A percentile compares a stretch with the other conserved stretches of the same genome.
Evolutionary conservation across 2,113 vertebrate genomes (phyloP).

Genomic region (Antechinus stuartii): DNA sequence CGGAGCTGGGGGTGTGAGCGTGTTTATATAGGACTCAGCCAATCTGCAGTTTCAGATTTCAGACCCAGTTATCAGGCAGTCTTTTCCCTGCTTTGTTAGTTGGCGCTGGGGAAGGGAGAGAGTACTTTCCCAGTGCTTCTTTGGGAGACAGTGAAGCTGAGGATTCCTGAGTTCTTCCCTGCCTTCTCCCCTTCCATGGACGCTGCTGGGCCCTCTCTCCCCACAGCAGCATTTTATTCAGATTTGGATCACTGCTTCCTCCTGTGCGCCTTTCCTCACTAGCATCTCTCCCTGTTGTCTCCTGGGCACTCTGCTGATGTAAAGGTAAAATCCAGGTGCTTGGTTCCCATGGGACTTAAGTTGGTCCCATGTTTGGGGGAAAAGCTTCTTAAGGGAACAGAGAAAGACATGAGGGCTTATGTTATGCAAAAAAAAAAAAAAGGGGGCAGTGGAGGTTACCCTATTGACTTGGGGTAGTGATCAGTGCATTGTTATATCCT

Average conservation of each 20-base stretch:
- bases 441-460: background rate
- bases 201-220: background rate
- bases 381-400: background rate
- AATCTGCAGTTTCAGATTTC: conserved; percentile 83
- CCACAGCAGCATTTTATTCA: background rate
- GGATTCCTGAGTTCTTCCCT: background rate
- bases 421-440: background rate
- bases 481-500: background rate
- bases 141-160: conserved; percentile 37
- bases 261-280: conserved; percentile 38
- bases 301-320: background rate
- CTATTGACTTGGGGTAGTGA: background rate
- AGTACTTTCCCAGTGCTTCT: conserved; percentile 15
- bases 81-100: conserved; percentile 58
- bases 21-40: conserved; percentile 80
- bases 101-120: conserved; percentile 27
- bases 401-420: background rate
- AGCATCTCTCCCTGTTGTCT: background rate
- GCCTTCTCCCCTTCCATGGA: conserved; percentile 6
- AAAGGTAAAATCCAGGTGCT: conserved; percentile 76
- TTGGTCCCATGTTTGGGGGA: background rate
- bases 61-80: conserved; percentile 72
- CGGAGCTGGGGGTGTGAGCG: conserved; percentile 65
- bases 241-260: background rate
- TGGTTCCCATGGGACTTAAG: accelerated